phyloP scores from a whole-genome alignment of 2,888 invertebrate species.

The Shargacucullia verbasci region DNA sequence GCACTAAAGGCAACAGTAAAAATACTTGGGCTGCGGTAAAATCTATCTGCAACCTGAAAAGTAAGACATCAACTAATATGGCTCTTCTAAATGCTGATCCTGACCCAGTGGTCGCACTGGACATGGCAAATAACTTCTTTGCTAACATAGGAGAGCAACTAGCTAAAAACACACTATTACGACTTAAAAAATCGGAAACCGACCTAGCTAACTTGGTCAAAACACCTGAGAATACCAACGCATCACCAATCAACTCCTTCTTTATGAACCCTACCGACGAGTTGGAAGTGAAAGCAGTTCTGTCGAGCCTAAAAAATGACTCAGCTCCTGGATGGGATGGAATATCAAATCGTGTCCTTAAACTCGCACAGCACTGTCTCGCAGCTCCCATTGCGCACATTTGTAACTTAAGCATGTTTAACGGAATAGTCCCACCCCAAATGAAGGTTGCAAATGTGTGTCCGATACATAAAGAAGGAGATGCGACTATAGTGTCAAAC shows the following conservation, averaged over 20 bases:
- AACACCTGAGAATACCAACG: background rate
- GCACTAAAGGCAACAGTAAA: too few species aligned
- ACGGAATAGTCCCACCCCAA: background rate
- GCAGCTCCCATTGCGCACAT: background rate
- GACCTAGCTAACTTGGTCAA: background rate
- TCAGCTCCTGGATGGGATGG: background rate
- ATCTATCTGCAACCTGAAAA: too few species aligned
- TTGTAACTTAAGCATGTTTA: background rate
- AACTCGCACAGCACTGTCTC: background rate
- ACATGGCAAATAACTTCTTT: background rate
- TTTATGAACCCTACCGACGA: background rate
- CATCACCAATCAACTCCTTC: background rate
- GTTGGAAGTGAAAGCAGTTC: background rate
- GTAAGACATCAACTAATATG: too few species aligned
- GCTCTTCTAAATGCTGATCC: too few species aligned
- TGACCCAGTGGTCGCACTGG: background rate
- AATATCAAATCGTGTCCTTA: background rate
- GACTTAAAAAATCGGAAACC: background rate
- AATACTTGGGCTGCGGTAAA: too few species aligned
- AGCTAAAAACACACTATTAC: background rate
- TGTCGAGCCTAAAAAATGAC: background rate
- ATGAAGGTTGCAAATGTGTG: background rate
- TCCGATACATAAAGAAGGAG: background rate
- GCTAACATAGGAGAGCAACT: background rate
- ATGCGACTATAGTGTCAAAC: too few species aligned